Evolutionary conservation across 2,113 vertebrate genomes (phyloP).

Genomic region (Corydoras maculifer): DNA sequence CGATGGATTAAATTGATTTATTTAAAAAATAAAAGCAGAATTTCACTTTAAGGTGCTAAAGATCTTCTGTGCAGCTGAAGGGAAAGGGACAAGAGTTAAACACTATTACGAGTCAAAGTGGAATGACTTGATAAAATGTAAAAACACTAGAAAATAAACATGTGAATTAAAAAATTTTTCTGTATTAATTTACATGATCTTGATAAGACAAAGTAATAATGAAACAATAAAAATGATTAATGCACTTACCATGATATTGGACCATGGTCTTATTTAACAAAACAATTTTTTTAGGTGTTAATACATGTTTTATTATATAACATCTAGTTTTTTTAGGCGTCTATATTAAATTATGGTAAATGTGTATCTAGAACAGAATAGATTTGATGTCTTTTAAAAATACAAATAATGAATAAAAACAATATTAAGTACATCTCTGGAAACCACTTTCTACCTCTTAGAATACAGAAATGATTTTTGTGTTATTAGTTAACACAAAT

Average conservation of each 20-base stretch:
- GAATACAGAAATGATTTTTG: too few relatives aligned
- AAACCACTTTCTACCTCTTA: too few relatives aligned
- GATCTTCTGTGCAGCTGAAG: constrained; percentile 64
- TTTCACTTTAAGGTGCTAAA: constrained; percentile 63
- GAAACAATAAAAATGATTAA: constrained; percentile 34
- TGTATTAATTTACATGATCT: constrained; percentile 42
- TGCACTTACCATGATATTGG: not conserved
- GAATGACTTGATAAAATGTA: constrained; percentile 48
- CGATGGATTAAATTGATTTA: not conserved
- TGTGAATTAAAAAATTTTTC: constrained; percentile 20
- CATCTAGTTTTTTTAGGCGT: too few relatives aligned
- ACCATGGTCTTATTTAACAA: not conserved
- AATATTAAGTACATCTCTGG: too few relatives aligned
- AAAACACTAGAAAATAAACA: constrained; percentile 22
- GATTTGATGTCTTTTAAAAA: too few relatives aligned
- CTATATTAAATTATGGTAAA: too few relatives aligned
- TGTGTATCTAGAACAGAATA: too few relatives aligned
- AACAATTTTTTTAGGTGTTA: too few relatives aligned
- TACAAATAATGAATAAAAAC: too few relatives aligned
- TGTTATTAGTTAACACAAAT: too few relatives aligned
- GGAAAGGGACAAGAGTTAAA: constrained; percentile 45
- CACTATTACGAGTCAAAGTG: constrained; percentile 49
- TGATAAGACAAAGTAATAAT: constrained; percentile 24
- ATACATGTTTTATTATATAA: too few relatives aligned
- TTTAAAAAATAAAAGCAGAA: constrained; percentile 17